phyloP scores from a whole-genome alignment of 1,140 invertebrate genomes.

The Lanistes nyassanus region DNA sequence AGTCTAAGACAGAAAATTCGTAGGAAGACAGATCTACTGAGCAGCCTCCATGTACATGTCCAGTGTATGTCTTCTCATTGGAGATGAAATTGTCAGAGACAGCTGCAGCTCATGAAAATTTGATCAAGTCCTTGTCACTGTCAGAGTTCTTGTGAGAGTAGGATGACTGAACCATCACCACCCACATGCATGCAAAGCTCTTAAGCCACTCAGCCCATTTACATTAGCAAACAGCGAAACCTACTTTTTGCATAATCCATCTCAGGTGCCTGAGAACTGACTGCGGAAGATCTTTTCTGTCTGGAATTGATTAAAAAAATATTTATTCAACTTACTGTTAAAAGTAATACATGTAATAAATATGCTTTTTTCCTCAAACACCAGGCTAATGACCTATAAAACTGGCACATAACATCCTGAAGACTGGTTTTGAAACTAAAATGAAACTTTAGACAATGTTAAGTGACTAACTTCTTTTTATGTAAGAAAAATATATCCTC shows the following conservation, averaged over 20 bases:
- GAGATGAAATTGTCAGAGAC: too few relatives aligned
- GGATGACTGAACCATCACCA: too few relatives aligned
- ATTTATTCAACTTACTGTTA: not conserved
- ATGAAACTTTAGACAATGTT: not conserved
- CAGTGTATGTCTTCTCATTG: too few relatives aligned
- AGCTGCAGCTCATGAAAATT: too few relatives aligned
- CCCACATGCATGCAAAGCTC: too few relatives aligned
- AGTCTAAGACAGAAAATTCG: too few relatives aligned
- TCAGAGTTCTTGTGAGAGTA: too few relatives aligned
- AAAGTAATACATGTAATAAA: not conserved
- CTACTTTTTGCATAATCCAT: constrained; percentile 94
- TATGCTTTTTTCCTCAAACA: not conserved
- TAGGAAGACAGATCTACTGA: too few relatives aligned
- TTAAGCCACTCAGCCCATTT: too few relatives aligned
- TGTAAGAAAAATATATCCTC: too few relatives aligned
- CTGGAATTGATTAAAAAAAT: constrained; percentile 39
- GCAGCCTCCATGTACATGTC: too few relatives aligned
- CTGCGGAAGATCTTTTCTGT: constrained; percentile 71
- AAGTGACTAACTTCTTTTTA: not conserved
- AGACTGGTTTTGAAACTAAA: not conserved
- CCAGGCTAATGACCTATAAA: not conserved
- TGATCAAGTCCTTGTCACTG: too few relatives aligned
- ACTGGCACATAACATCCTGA: not conserved
- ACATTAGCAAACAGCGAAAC: not conserved
- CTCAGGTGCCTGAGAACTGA: constrained; percentile 82